Conservation (phyloP, 2,888 invertebrate genomes). For the Poecilobothrus nobilitatus region DNA sequence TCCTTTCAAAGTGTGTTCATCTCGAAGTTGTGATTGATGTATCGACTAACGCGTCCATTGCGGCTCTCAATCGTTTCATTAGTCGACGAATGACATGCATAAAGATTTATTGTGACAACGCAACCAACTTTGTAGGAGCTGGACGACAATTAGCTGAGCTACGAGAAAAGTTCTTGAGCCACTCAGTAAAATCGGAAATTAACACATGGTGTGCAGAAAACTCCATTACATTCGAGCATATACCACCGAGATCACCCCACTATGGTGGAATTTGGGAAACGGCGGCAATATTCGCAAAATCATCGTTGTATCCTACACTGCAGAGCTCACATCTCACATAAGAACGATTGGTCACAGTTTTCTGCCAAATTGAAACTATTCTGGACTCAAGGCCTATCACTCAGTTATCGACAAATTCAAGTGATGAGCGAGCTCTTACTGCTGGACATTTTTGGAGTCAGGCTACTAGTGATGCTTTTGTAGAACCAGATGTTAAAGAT, state of each 20-base stretch:
- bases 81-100: constrained; percentile 17
- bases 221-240: no score
- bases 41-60: constrained; percentile 20
- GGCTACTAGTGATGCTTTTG: not conserved
- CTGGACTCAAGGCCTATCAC: not conserved
- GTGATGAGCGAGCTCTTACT: not conserved
- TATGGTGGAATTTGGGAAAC: constrained; percentile 22
- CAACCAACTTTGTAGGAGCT: constrained; percentile 21
- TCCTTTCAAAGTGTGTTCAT: constrained; percentile 21
- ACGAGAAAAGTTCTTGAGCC: constrained; percentile 16
- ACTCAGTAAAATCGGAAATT: constrained; percentile 17
- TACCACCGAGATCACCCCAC: constrained; percentile 12
- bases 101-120: constrained; percentile 21
- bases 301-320: not conserved
- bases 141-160: constrained; percentile 19
- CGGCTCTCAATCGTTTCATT: constrained; percentile 21
- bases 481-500: not conserved
- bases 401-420: not conserved
- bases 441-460: not conserved
- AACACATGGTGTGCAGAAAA: no score
- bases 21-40: constrained; percentile 23
- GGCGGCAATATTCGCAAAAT: constrained; percentile 10
- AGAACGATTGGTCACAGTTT: no score
- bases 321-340: no score
- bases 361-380: no score